phyloP scores from a whole-genome alignment of 2,113 vertebrate species.

The Chaetodon auriga region DNA sequence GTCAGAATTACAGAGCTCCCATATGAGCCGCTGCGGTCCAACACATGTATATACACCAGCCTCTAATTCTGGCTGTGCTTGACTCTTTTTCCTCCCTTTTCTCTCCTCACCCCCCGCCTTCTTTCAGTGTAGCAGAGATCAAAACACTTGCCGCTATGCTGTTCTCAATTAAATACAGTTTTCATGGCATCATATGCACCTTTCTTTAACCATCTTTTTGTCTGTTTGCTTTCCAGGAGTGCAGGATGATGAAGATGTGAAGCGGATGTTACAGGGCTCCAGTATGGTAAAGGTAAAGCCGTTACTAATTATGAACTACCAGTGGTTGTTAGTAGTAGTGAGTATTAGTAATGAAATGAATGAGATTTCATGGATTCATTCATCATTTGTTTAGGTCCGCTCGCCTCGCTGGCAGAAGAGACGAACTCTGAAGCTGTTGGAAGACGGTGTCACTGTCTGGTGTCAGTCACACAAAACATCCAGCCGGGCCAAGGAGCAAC shows the following conservation, averaged over 20 bases:
- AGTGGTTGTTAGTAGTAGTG: too few relatives aligned
- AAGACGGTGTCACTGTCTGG: slow-evolving; percentile 91
- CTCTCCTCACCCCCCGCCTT: not conserved
- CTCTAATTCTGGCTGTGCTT: slow-evolving; percentile 14
- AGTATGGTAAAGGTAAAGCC: slow-evolving; percentile 83
- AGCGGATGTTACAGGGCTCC: slow-evolving; percentile 90
- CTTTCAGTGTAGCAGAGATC: not conserved
- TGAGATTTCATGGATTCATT: not conserved
- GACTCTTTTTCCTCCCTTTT: slow-evolving; percentile 2
- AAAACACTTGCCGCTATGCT: not conserved
- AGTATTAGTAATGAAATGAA: not conserved
- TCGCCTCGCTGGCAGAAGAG: slow-evolving; percentile 86
- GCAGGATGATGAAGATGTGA: slow-evolving; percentile 90
- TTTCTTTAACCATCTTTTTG: not conserved
- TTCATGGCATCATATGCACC: not conserved
- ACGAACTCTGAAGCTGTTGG: slow-evolving; percentile 89
- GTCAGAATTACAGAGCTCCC: slow-evolving; percentile 22
- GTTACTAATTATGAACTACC: not conserved
- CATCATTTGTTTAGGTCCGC: slow-evolving; percentile 83
- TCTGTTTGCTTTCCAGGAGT: slow-evolving; percentile 83
- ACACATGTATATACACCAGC: slow-evolving; percentile 26
- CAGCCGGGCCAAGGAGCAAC: slow-evolving; percentile 83
- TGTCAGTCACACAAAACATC: slow-evolving; percentile 88
- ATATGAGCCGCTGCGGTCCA: slow-evolving; percentile 1
- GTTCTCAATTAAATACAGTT: not conserved